Evolutionary conservation across 1,140 invertebrate species (phyloP).

Genomic region (Oscheius sp.): DNA sequence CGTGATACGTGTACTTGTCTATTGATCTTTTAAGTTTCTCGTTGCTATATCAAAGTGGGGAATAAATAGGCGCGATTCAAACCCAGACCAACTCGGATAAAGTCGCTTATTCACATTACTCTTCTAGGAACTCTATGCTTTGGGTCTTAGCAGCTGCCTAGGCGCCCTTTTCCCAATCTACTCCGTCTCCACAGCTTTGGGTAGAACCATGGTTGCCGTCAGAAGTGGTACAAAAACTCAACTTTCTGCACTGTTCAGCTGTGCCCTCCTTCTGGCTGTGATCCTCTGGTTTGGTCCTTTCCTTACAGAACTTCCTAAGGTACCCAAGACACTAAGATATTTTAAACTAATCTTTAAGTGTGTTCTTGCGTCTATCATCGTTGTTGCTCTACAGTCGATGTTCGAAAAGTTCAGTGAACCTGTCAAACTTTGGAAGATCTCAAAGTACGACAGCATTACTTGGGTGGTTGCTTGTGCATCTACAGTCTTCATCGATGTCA

Average conservation of each 20-base stretch:
- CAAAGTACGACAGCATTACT: conserved; percentile 52
- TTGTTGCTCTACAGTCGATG: conserved; percentile 20
- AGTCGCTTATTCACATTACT: no score
- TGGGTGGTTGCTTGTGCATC: conserved; percentile 53
- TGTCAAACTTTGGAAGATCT: conserved; percentile 46
- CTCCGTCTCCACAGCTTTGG: conserved; percentile 78
- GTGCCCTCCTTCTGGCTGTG: conserved; percentile 71
- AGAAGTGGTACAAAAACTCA: conserved; percentile 74
- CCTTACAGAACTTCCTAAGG: conserved; percentile 74
- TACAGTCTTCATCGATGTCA: conserved; percentile 48
- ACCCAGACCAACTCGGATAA: no score
- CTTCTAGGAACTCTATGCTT: conserved; percentile 46
- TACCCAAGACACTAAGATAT: no score
- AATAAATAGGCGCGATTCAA: no score
- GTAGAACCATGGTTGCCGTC: conserved; percentile 72
- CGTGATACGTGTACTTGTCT: no score
- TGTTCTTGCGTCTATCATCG: conserved; percentile 33
- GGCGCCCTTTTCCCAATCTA: conserved; percentile 81
- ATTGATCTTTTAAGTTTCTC: no score
- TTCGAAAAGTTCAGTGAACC: conserved; percentile 48
- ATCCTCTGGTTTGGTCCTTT: conserved; percentile 80
- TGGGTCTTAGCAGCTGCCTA: conserved; percentile 71
- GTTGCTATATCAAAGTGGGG: no score
- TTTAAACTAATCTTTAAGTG: no score
- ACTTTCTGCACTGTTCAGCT: conserved; percentile 71